Base-by-base conservation (phyloP, 2,797 vertebrate species). In the Melanotaenia boesemani region DNA sequence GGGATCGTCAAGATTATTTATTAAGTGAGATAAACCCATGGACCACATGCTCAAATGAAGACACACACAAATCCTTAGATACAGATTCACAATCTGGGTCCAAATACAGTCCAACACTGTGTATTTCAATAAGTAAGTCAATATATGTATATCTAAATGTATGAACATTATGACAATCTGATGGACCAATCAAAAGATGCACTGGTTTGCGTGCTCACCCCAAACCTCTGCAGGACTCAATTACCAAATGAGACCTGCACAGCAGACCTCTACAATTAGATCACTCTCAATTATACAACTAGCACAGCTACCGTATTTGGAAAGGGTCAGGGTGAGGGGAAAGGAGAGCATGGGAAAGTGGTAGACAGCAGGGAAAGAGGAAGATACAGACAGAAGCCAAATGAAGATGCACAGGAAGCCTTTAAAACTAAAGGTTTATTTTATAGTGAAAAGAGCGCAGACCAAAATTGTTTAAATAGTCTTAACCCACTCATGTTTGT, bases 231-330 rank as follows among this genome's bases (percentile, higher is more conserved):
- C 66, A 56, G 41, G 55, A 70, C 62, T 77, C 73, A 56, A 39
- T 72, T 77, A 77, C 30, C 30, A 72, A 55, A 58, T 39, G 46
- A 79, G 70, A 69, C 22, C 63, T 39, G 77, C 46, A 77, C 70
- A 84, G 71, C 67, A 81, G 74, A 63, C 79, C 57, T 60, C 46
- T 60, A 70, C 39, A 76, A 82, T 82, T 84, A 79, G 77, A 86
- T 86, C 82, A 78, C 63, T 74, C 46, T 13, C 70, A 67, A 70
- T 86, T 63, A 89, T 78, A 79, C 46, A 85, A 70, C 86, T 74
- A 77, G 64, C 48, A 26, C 1, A 10, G 72, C 50, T 56, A 16
- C 41, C 55, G 20, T 36, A 74, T 34, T 62, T 22, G 57, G 69
- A 75, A 4, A 10, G 72, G 67, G 48, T 57, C 55, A 71, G 46